Evolutionary conservation across 2,797 vertebrate species (phyloP), one percentile per base, ranked within the genome.

Genomic region (Channallabes apus): DNA sequence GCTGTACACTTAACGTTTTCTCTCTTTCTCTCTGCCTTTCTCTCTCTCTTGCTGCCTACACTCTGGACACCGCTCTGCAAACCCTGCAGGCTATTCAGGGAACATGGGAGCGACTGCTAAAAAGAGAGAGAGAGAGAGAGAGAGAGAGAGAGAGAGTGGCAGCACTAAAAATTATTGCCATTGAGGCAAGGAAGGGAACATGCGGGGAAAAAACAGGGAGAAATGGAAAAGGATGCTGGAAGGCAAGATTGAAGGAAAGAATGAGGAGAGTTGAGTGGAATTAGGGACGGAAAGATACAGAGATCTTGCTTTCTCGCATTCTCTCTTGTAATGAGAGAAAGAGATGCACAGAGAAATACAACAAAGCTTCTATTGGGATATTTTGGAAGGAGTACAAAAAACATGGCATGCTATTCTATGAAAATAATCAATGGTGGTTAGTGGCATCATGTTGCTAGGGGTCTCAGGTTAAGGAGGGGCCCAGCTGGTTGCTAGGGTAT

Each of bases 1-100:
- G 75, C 81, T 64, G 67, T 73, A 56, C 65, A 80, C 41, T 80
- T 41, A 72, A 27, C 32, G 12, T 41, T 41, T 41, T 41, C 38
- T 41, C 38, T 41, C 6, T 0, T 6, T 41, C 38, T 46, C 62
- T 27, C 62, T 64, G 24, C 27, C 62, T 24, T 29, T 46, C 67
- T 54, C 61, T 82, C 64, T 83, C 61, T 51, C 46, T 80, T 80
- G 41, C 76, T 41, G 85, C 76, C 85, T 75, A 80, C 82, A 46
- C 41, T 54, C 62, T 78, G 64, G 82, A 86, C 75, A 51, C 80
- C 29, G 62, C 62, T 82, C 71, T 76, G 72, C 72, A 77, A 78
- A 69, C 41, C 73, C 80, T 82, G 80, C 80, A 78, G 85, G 80
- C 80, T 82, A 69, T 82, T 78, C 32, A 78, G 80, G 65, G 72